Percentiles rank a stretch among this genome's conserved stretches.
Evolutionary conservation across 2,113 vertebrate species (phyloP).

Genomic region (Ranitomeya imitator): DNA sequence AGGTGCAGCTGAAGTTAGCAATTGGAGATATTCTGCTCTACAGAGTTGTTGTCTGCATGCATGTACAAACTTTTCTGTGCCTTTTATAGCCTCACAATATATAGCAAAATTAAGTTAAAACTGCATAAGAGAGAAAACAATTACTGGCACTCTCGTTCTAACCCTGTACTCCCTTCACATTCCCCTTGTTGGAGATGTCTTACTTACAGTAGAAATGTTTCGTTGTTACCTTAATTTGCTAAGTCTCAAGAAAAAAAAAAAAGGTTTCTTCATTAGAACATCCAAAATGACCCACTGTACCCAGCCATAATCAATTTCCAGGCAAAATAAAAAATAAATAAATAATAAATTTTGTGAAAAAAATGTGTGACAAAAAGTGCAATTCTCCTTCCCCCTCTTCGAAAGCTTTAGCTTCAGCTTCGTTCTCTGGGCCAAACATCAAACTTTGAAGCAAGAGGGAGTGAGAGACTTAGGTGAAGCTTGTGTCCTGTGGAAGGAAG

Average conservation of each 20-base stretch:
- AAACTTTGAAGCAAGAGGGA: conserved; percentile 64
- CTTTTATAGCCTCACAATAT: conserved; percentile 45
- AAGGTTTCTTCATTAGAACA: conserved; percentile 31
- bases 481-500: conserved; percentile 56
- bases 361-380: conserved; percentile 53
- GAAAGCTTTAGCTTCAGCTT: conserved; percentile 46
- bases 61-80: conserved; percentile 30
- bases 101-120: conserved; percentile 41
- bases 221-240: conserved; percentile 17
- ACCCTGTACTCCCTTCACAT: conserved; percentile 28
- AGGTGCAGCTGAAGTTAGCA: conserved; percentile 29
- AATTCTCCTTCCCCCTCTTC: conserved; percentile 58
- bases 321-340: conserved; percentile 29
- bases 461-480: conserved; percentile 54
- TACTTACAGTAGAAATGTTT: background rate
- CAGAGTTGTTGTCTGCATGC: conserved; percentile 26
- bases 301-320: conserved; percentile 38
- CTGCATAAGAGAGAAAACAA: conserved; percentile 47
- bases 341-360: conserved; percentile 52
- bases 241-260: conserved; percentile 36
- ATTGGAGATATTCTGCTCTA: conserved; percentile 38
- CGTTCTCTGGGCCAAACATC: conserved; percentile 54
- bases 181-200: conserved; percentile 1
- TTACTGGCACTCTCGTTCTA: conserved; percentile 17
- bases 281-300: conserved; percentile 41